Base-by-base conservation (phyloP, 2,113 vertebrate species). In the Orientallactaga bullata region DNA sequence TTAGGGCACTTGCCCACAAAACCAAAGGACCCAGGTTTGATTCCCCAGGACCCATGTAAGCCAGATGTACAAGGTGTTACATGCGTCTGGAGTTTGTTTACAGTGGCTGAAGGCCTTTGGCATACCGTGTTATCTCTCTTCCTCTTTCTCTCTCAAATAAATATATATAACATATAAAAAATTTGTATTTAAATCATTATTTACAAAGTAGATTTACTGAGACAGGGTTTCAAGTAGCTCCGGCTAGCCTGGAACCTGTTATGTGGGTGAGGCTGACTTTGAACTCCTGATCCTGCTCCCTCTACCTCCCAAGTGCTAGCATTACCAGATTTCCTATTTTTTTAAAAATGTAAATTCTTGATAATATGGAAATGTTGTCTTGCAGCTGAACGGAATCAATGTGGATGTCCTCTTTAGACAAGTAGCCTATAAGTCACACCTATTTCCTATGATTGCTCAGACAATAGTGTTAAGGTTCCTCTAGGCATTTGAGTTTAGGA, bases 151-250 rank as follows among this genome's bases (percentile, higher is more conserved):
- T 47, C 42, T 47, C 42, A 47, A 47, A 47, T 47, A 47, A 47
- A 47, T 47, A 47, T 6, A 47, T 47, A 47, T 6, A 47, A 47
- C 5, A 47, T 47, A 47, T 47, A 47, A 47, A 47, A 47, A 47
- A 6, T 47, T 47, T 47, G 42, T 6, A 47, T 47, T 47, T 47
- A 47, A 47, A 32, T 68, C 13, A 90, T 87, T 89, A 79, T 89
- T 95, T 94, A 76, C 78, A 91, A 90, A 76, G 28, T 66, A 82
- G 20, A 83, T 32, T 83, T 83, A 30, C 51, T 84, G 65, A 68
- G 81, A 83, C 39, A 47, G 39, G 42, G 42, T 51, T 17, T 68
- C 63, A 24, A n/a, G 20, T 51, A 84, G 30, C 7, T 42, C 12
- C 24, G n/a, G 13, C 30, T 84, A 24, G 66, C 30, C 30, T n/a